Evolutionary conservation across 2,888 invertebrate genomes (phyloP).

Genomic region (Spialia ferax): DNA sequence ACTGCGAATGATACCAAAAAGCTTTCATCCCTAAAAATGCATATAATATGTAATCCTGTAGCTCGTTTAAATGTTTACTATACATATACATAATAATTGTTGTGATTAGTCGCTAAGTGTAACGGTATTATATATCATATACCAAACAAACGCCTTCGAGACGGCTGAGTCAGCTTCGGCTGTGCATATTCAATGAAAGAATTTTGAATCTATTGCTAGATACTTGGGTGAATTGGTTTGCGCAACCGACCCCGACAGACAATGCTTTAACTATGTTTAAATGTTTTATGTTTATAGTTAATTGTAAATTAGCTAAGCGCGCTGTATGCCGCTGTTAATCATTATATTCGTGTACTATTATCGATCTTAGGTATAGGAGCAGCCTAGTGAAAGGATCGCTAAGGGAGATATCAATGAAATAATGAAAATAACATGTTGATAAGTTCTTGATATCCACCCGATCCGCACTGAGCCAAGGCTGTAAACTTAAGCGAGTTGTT

Average conservation of each 20-base stretch:
- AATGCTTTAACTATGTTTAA: constrained; percentile 85
- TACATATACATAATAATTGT: constrained; percentile 62
- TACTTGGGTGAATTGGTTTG: constrained; percentile 42
- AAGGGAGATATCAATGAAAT: constrained; percentile 2
- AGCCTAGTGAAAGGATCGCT: constrained; percentile 4
- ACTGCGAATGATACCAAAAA: neutral
- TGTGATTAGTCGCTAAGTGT: constrained; percentile 82
- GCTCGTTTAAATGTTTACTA: constrained; percentile 49
- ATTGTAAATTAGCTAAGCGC: constrained; percentile 71
- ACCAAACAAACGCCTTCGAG: constrained; percentile 76
- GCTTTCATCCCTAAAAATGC: neutral
- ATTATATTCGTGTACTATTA: constrained; percentile 63
- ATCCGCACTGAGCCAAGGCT: constrained; percentile 60
- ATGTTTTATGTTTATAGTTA: constrained; percentile 77
- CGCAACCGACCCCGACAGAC: constrained; percentile 68
- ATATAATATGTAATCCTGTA: constrained; percentile 41
- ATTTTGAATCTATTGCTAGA: constrained; percentile 4
- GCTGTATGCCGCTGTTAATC: constrained; percentile 57
- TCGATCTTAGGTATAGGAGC: constrained; percentile 48
- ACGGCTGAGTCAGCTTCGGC: constrained; percentile 76
- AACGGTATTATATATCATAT: constrained; percentile 57
- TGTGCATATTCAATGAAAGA: constrained; percentile 41
- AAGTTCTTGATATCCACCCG: constrained; percentile 4
- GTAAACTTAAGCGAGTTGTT: constrained; percentile 79
- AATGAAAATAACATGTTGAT: neutral